Evolutionary conservation across 2,888 invertebrate species (phyloP), one percentile per base, ranked within the genome.

Genomic region (Eulithis testata): DNA sequence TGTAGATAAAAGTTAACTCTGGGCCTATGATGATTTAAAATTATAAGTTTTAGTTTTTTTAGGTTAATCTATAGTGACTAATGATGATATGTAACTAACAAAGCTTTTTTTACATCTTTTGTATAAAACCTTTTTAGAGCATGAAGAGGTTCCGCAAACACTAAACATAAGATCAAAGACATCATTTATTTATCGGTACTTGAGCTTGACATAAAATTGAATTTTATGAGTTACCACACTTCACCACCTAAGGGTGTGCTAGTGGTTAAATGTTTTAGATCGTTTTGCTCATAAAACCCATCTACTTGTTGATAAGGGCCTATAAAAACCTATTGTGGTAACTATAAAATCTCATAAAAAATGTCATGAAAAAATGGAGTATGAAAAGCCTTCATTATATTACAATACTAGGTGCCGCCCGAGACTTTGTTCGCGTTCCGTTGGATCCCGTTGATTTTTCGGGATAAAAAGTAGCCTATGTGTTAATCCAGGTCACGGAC

Each of bases 171-270:
- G 68, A 71, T 73, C 72, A 68, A 70, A 71, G 68, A 57, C 69
- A 63, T 68, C 62, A 40, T 63, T 53, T 56, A 60, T 76, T 81
- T 80, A 75, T 84, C 77, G 85, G 78, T 75, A 78, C 81, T 79
- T 73, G 75, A 76, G 78, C 78, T 79, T 73, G 74, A 72, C 83
- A 83, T 88, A 88, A 88, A 88, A 83, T 79, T 76, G 65, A 72
- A 75, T 80, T 85, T 88, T 87, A 87, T 82, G 77, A 74, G 72
- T 71, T 81, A 80, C 78, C 80, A 80, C 79, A 81, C 83, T 83
- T 68, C 72, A 72, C 75, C 76, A 76, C 70, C 67, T 51, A 65
- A 71, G 70, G 72, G 77, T 60, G 67, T 60, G 61, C 56, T 60
- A 47, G 68, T 44, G 62, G 64, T 67, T 63, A 63, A 66, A 57